Evolutionary conservation across 2,113 vertebrate genomes (phyloP).

Genomic region (Loxodonta africana): DNA sequence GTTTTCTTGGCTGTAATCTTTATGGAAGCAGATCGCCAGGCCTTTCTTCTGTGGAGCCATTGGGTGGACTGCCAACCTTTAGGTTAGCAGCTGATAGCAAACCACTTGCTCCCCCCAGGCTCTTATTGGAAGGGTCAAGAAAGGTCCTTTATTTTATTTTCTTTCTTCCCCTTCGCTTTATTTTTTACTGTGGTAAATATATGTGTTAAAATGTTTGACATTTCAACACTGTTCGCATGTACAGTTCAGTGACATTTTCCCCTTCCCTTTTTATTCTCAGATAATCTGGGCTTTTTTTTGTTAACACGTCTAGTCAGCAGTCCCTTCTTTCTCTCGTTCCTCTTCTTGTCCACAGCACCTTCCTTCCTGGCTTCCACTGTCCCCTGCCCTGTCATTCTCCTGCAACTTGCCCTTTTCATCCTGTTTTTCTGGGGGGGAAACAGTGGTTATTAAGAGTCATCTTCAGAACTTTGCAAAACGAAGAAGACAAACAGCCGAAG

Average conservation of each 20-base stretch:
- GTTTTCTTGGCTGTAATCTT: too few species aligned
- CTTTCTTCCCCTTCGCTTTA: not conserved
- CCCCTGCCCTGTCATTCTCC: not conserved
- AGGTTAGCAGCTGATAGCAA: too few species aligned
- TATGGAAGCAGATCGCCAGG: too few species aligned
- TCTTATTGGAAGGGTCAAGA: not conserved
- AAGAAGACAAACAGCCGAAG: not conserved
- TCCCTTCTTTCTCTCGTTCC: too few species aligned
- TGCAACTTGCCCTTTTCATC: not conserved
- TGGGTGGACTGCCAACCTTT: too few species aligned
- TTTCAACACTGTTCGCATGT: not conserved
- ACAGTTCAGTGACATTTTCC: too few species aligned
- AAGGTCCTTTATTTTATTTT: not conserved
- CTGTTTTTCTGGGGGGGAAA: not conserved
- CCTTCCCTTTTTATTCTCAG: not conserved
- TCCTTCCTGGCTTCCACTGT: not conserved
- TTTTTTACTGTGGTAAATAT: not conserved
- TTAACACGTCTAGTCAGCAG: accelerated
- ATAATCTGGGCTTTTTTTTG: accelerated
- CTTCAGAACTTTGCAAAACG: not conserved
- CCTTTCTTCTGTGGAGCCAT: too few species aligned
- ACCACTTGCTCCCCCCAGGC: too few species aligned
- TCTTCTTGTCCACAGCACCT: not conserved
- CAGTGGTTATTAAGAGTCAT: not conserved
- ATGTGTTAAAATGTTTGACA: not conserved